Evolutionary conservation across 1,140 invertebrate species (phyloP).

Genomic region (Trichogramma pretiosum): DNA sequence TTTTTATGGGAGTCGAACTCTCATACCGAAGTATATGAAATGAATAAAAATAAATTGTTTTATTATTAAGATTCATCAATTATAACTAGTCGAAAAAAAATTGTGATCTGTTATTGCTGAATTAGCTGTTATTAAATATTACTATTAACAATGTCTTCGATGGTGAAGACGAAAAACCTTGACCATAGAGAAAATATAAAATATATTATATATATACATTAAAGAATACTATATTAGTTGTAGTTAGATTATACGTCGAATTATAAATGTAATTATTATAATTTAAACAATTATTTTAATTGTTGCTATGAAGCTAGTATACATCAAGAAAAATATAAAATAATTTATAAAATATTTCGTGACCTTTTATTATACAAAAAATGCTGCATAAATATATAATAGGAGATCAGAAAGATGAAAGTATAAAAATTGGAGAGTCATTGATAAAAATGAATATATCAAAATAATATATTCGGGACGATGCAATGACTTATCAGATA

Average conservation of each 20-base stretch:
- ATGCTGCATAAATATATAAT: background rate
- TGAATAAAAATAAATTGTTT: background rate
- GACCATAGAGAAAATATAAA: background rate
- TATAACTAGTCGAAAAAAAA: background rate
- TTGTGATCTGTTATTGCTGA: conserved; percentile 7
- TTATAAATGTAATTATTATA: no score
- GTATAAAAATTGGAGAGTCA: no score
- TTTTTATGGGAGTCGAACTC: no score
- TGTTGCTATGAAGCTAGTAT: no score
- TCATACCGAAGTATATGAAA: no score
- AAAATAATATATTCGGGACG: background rate
- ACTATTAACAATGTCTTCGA: background rate
- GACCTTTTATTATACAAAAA: background rate
- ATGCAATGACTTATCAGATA: conserved; percentile 6
- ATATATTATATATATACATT: background rate
- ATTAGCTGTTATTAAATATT: conserved; percentile 1
- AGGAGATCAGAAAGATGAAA: conserved; percentile 11
- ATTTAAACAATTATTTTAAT: no score
- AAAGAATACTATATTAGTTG: no score
- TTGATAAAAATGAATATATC: background rate
- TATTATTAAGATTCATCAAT: background rate
- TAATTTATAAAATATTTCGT: no score
- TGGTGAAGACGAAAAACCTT: background rate
- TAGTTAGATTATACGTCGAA: no score
- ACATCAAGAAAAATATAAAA: no score